These are phyloP conservation scores for Dicaeum eximium DNA, from an alignment of 2,113 vertebrate species.

Conservation along the genomic window DNA sequence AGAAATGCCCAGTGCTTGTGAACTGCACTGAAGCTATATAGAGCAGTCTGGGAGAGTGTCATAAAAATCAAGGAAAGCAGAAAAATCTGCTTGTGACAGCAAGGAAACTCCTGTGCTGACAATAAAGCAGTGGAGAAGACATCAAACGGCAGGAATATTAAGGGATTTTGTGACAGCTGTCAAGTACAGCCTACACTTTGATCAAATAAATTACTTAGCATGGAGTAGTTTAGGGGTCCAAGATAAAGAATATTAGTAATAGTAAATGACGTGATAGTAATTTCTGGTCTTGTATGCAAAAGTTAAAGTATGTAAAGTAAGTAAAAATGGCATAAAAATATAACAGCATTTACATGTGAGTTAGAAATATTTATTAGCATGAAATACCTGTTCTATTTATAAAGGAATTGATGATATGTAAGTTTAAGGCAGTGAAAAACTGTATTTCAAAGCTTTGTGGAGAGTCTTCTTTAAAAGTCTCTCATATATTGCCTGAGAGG, in stretches of 20 bases:
- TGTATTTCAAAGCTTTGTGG: neutral
- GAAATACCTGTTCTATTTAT: neutral
- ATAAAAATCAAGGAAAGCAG: neutral
- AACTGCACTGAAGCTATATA: neutral
- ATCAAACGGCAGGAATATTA: neutral
- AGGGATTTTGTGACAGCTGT: neutral
- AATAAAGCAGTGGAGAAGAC: neutral
- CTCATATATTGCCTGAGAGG: neutral
- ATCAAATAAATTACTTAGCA: neutral
- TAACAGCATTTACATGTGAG: neutral
- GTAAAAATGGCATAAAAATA: neutral
- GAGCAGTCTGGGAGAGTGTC: neutral
- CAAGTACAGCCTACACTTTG: neutral
- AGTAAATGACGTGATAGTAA: neutral
- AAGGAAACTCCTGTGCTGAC: neutral
- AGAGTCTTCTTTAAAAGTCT: neutral
- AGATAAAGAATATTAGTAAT: neutral
- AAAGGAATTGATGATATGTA: neutral
- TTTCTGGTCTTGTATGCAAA: neutral
- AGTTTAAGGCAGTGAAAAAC: neutral
- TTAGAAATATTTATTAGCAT: neutral
- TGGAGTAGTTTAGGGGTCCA: neutral
- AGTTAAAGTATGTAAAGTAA: neutral
- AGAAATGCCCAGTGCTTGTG: neutral
- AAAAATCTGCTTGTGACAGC: neutral